Conservation (phyloP, 2,113 vertebrate species). For the Chamaea fasciata region DNA sequence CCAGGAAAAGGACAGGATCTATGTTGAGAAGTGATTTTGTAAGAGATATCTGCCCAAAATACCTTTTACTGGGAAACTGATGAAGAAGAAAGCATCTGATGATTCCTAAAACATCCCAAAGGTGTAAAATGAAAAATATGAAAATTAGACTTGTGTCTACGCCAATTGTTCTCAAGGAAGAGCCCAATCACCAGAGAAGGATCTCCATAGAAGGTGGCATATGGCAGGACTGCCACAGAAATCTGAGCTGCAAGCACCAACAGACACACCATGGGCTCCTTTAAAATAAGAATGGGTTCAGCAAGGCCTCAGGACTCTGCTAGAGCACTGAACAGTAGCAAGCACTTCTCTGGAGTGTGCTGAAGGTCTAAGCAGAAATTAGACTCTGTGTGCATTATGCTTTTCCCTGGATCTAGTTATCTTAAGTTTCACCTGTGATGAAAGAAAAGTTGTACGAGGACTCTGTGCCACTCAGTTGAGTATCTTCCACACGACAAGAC, state of each 20-base stretch:
- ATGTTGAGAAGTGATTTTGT: background rate
- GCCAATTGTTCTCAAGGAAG: background rate
- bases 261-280: background rate
- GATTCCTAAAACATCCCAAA: background rate
- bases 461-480: background rate
- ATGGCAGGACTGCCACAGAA: background rate
- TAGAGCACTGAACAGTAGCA: background rate
- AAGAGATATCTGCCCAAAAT: background rate
- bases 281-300: background rate
- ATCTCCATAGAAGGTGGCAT: background rate
- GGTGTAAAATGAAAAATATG: background rate
- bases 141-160: background rate
- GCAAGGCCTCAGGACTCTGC: background rate
- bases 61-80: background rate
- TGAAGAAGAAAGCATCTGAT: background rate
- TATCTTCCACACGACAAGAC: background rate
- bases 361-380: background rate
- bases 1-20: background rate
- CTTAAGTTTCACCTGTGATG: background rate
- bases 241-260: background rate
- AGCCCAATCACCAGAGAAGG: background rate
- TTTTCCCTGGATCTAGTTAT: background rate
- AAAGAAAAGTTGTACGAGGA: background rate
- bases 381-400: background rate
- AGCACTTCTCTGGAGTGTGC: background rate